These are phyloP conservation scores for Coreius guichenoti DNA, from an alignment of 2,797 vertebrate genomes.

Conservation along the genomic window DNA sequence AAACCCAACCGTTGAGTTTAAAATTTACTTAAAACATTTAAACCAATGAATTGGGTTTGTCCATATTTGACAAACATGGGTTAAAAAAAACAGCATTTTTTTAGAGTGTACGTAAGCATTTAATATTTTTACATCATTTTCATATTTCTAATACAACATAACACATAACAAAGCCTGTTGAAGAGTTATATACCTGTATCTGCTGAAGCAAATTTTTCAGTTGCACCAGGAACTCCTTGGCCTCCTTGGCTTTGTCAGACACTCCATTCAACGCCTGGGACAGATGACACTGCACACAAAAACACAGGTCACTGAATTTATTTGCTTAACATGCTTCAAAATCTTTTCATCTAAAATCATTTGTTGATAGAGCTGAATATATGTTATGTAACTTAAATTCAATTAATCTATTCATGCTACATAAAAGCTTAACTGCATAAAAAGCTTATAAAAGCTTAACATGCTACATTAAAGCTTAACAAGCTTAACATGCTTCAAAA, in stretches of 20 bases:
- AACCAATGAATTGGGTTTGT: too few relatives aligned
- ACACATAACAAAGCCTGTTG: not conserved
- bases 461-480: too few relatives aligned
- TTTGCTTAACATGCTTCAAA: not conserved
- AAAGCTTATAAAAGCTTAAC: too few relatives aligned
- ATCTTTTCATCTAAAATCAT: not conserved
- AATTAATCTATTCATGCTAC: not conserved
- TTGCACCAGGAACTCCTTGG: slow-evolving; percentile 96
- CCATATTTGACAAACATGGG: too few relatives aligned
- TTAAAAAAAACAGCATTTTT: too few relatives aligned
- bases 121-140: not conserved
- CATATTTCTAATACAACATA: not conserved
- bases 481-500: not conserved
- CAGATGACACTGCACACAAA: slow-evolving; percentile 85
- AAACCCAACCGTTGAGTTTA: too few relatives aligned
- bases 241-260: slow-evolving; percentile 97
- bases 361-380: not conserved
- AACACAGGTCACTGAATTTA: not conserved
- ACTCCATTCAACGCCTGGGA: slow-evolving; percentile 96
- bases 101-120: not conserved
- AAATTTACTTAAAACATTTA: too few relatives aligned
- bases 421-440: too few relatives aligned
- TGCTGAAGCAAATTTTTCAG: slow-evolving; percentile 97
- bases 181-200: slow-evolving; percentile 85
- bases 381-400: not conserved